phyloP scores from a whole-genome alignment of 2,113 vertebrate species.

The Nibea albiflora region DNA sequence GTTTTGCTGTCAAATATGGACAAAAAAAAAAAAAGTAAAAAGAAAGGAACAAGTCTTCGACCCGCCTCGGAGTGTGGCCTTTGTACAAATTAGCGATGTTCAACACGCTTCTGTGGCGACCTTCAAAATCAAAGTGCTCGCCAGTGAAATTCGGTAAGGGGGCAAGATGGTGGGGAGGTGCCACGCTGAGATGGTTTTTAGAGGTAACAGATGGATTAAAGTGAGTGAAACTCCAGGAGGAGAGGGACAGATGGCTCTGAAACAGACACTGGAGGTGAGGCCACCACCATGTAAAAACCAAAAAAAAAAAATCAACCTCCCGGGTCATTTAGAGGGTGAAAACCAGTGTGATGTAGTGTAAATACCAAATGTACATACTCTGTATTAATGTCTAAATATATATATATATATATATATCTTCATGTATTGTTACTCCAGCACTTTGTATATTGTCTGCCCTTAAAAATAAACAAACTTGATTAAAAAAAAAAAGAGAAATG shows the following conservation, averaged over 20 bases:
- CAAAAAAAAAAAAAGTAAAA: not conserved
- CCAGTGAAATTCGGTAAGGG: constrained; percentile 51
- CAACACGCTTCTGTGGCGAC: constrained; percentile 16
- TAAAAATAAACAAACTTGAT: constrained; percentile 68
- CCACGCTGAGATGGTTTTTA: constrained; percentile 29
- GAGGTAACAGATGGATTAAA: constrained; percentile 76
- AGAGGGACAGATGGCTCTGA: constrained; percentile 75
- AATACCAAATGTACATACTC: constrained; percentile 66
- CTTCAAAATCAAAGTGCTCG: constrained; percentile 47
- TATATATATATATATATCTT: constrained; percentile 31
- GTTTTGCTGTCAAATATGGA: constrained; percentile 17
- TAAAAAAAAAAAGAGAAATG: constrained; percentile 19
- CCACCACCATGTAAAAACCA: constrained; percentile 2
- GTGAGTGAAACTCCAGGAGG: constrained; percentile 44
- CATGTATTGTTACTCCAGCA: constrained; percentile 67
- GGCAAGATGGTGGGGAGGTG: constrained; percentile 44
- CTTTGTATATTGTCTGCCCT: constrained; percentile 74
- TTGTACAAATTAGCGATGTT: constrained; percentile 26
- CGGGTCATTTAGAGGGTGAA: not conserved
- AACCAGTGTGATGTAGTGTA: constrained; percentile 60
- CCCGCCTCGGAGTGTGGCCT: not conserved
- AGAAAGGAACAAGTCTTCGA: too few species aligned
- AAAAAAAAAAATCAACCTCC: constrained; percentile 5
- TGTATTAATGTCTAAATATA: constrained; percentile 60
- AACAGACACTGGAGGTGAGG: constrained; percentile 56